Evolutionary conservation across 2,113 vertebrate genomes (phyloP), one percentile per base, ranked within the genome.

Genomic region (Aptenodytes patagonicus): DNA sequence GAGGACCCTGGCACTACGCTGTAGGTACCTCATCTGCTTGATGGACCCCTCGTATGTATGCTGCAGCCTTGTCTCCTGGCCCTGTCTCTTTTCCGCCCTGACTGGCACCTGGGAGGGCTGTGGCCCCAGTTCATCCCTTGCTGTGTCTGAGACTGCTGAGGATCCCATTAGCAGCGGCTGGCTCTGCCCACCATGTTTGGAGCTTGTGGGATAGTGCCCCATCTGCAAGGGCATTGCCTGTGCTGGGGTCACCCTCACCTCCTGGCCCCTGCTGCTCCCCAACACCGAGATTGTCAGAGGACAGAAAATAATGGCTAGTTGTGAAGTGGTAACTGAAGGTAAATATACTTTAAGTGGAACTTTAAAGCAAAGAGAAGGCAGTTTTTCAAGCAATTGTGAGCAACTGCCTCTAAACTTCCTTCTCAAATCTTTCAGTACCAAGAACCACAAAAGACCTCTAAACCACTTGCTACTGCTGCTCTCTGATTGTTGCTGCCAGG

Each of bases 181-280:
- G 29, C 72, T 81, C 76, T 70, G 58, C 66, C 42, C 1, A 0
- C 61, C 0, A 0, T 3, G 9, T 7, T 21, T 0, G 0, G n/a
- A 64, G 38, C 29, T 16, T 17, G 34, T 21, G 64, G 68, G 49
- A 57, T 28, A 58, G 24, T 7, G 26, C 38, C 42, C 17, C 12
- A 4, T 31, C 47, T 58, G 61, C 2, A 1, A 51, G 79, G 79
- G 32, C 47, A 64, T 0, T 2, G 22, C 44, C 47, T 2, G 1
- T 12, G 61, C 62, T 44, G 66, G n/a, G 57, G 38, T 17, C 54
- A 61, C 22, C 66, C 38, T 34, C 65, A 29, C 2, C 51, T 38
- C 61, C 57, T 7, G 17, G 18, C 29, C 58, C 38, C 72, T n/a
- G 46, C 79, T 40, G 21, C 75, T 85, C 44, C 47, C 22, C 1